Evolutionary conservation across 2,888 invertebrate genomes (phyloP), one percentile per base, ranked within the genome.

Genomic region (Drosophila borborema): DNA sequence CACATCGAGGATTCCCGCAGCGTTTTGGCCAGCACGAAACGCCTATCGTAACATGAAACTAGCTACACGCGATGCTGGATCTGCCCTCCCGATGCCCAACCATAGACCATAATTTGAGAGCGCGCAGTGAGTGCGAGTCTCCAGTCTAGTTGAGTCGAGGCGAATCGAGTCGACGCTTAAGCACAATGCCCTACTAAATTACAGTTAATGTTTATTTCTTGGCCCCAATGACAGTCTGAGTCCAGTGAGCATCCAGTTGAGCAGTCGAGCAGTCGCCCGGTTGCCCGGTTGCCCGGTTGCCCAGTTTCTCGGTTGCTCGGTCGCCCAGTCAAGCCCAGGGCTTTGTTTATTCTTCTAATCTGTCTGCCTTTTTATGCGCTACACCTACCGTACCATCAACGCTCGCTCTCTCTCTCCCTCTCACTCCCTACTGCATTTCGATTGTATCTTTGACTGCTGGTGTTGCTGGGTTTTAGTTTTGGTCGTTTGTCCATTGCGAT

Each of bases 201-300:
- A 86, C 86, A 90, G 86, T 86, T 86, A 86, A 86, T 86, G 86
- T 86, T 86, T 86, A 90, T 90, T 86, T 86, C 90, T 85, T 87
- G 77, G 78, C 80, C 66, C 72, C 72, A 77, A 73, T 77, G 70
- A 53, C 74, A 74, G 67, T 59, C 63, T 55, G 72, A 60, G 70
- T 58, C 56, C 75, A 70, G 70, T 53, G 54, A 67, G 51, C 51
- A 58, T 34, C 59, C 49, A 56, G 58, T 56, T 61, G 41, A 56
- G 54, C 46, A 63, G 58, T 61, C 79, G 62, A 46, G 51, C 59
- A 23, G 49, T 45, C 58, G 53, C 51, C 67, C 49, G 59, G 64
- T 64, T 72, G 53, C 51, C 67, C 49, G 59, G 64, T 64, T 72
- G 79, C 36, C 53, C 53, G 41, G 41, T 18, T 12, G 71, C 51